Base-by-base conservation (phyloP, 2,113 vertebrate genomes). In the Orthochromis indermauri region DNA sequence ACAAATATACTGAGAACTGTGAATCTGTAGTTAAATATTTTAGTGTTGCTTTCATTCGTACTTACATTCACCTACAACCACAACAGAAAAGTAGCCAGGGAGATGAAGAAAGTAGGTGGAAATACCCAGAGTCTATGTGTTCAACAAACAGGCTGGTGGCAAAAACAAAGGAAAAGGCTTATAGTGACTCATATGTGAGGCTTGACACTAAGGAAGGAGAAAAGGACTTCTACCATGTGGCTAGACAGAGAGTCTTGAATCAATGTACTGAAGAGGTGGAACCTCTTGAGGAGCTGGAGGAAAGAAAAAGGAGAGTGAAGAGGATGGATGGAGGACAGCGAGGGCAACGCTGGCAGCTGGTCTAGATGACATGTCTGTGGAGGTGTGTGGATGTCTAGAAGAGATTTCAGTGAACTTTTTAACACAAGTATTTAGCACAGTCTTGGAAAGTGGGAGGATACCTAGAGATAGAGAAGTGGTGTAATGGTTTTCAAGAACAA, bases 51-150 rank as follows among this genome's bases (percentile, higher is more conserved):
- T 3, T 71, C n/a, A 61, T 61, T 61, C 13, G 5, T 73, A 16
- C 66, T 66, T 66, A n/a, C 2, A 37, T 66, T 37, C 6, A 61
- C n/a, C 7, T 26, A 26, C 54, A 11, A 3, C 17, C 17, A 35
- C 61, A 35, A 4, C 31, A 42, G 68, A 26, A 45, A 45, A 45
- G 37, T 45, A 45, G 37, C 8, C 21, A 3, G 21, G 1, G 37
- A 0, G 21, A 42, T 16, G 37, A 73, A 42, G 37, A 0, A 71
- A 42, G 66, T 4, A 16, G n/a, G n/a, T 1, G 0, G 8, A 35
- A 5, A 35, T n/a, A 66, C 1, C 10, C 11, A 12, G 61, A 71
- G 66, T 73, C 66, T 42, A 1, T 21, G n/a, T 1, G n/a, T 24
- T 42, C 37, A 71, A 16, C 37, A 6, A 42, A 16, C 37, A 71